Conservation (phyloP, 2,113 vertebrate species). For the Carettochelys insculpta region DNA sequence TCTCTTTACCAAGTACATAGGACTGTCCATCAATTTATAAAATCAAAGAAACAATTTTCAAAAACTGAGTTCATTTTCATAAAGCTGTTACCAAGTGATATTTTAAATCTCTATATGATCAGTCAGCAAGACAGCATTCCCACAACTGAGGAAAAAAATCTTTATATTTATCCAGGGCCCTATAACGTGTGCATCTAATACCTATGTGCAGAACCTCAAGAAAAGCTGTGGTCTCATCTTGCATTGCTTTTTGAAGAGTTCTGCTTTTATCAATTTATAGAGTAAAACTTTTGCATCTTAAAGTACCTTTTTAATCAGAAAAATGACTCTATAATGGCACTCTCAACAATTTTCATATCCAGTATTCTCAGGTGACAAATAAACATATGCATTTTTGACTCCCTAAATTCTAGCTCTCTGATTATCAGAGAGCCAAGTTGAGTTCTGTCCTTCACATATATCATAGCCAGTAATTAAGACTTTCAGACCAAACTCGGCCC, state of each 20-base stretch:
- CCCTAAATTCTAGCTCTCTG: not conserved
- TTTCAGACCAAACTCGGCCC: not conserved
- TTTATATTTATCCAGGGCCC: not conserved
- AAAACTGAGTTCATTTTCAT: not conserved
- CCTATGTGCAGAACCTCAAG: not conserved
- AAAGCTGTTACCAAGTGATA: not conserved
- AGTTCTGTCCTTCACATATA: not conserved
- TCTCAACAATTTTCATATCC: not conserved
- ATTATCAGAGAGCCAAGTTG: not conserved
- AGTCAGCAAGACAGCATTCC: not conserved
- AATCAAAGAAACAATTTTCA: not conserved
- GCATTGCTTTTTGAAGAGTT: not conserved
- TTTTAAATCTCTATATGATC: not conserved
- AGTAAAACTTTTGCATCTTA: not conserved
- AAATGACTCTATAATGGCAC: not conserved
- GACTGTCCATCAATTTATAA: not conserved
- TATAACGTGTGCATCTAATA: fast-evolving
- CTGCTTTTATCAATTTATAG: not conserved
- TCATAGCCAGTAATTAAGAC: not conserved
- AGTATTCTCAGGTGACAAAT: not conserved
- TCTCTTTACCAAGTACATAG: not conserved
- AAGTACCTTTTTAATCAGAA: not conserved
- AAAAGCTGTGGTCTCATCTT: not conserved
- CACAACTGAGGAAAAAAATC: not conserved
- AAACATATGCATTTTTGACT: not conserved